phyloP scores from a whole-genome alignment of 2,888 invertebrate species.

The Drosophila percnosoma region DNA sequence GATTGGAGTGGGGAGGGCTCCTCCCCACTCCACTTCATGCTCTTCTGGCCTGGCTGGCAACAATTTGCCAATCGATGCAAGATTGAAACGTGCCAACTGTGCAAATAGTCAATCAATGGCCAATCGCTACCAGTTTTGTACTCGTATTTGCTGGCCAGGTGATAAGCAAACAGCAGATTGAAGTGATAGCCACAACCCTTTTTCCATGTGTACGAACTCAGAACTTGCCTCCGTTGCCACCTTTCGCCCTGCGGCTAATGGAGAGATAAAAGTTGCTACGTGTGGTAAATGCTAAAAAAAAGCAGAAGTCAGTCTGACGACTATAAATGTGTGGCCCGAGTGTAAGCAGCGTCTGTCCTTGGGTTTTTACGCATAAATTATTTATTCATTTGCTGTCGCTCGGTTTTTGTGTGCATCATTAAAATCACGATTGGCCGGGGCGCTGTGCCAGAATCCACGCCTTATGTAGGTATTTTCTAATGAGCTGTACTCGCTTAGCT shows the following conservation, averaged over 20 bases:
- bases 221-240: background rate
- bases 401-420: slow-evolving; percentile 66
- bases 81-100: slow-evolving; percentile 62
- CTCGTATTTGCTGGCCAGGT: slow-evolving; percentile 50
- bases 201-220: slow-evolving; percentile 18
- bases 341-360: slow-evolving; percentile 25
- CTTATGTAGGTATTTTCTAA: slow-evolving; percentile 53
- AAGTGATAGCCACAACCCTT: slow-evolving; percentile 53
- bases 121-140: slow-evolving; percentile 29
- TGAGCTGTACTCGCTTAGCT: slow-evolving; percentile 53
- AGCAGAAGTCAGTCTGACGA: slow-evolving; percentile 46
- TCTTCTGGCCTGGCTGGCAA: slow-evolving; percentile 7
- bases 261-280: slow-evolving; percentile 77
- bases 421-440: slow-evolving; percentile 51
- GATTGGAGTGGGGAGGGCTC: background rate
- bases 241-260: slow-evolving; percentile 60
- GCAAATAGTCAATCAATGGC: slow-evolving; percentile 67
- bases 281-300: slow-evolving; percentile 69
- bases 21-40: background rate
- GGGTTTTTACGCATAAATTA: slow-evolving; percentile 68
- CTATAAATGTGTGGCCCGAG: slow-evolving; percentile 45
- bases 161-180: slow-evolving; percentile 69
- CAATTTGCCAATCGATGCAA: slow-evolving; percentile 59
- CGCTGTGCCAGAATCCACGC: slow-evolving; percentile 12
- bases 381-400: slow-evolving; percentile 78